Conservation (phyloP, 2,888 invertebrate species). For the Mesorhabditis belari region DNA sequence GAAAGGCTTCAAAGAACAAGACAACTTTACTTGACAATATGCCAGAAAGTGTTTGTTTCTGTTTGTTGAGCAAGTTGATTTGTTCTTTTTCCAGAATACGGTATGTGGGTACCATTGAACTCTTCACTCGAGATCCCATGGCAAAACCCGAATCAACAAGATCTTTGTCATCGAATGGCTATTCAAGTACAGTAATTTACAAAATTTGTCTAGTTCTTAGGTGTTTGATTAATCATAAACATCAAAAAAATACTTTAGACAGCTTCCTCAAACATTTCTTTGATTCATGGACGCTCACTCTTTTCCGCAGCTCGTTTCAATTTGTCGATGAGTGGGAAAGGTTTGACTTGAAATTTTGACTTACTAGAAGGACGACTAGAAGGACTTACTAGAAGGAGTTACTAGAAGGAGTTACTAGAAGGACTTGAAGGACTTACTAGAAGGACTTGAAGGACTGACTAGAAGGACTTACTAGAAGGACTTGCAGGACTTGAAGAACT, state of each 20-base stretch:
- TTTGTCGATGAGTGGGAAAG: slow-evolving; percentile 29
- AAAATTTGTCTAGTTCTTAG: no score
- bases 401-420: no score
- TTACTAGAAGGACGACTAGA: no score
- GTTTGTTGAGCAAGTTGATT: background rate
- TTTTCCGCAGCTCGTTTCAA: slow-evolving; percentile 49
- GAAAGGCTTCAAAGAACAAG: no score
- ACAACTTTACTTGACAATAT: background rate
- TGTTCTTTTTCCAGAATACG: slow-evolving; percentile 32
- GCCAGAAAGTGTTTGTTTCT: background rate
- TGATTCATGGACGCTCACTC: slow-evolving; percentile 38
- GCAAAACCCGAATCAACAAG: slow-evolving; percentile 47
- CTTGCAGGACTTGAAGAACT: no score
- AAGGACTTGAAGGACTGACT: no score
- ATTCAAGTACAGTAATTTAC: no score
- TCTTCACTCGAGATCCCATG: slow-evolving; percentile 47
- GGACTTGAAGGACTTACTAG: no score
- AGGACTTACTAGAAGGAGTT: no score
- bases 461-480: no score
- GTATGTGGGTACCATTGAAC: slow-evolving; percentile 46
- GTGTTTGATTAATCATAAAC: no score
- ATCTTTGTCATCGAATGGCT: slow-evolving; percentile 46
- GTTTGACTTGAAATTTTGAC: background rate
- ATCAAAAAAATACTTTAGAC: no score
- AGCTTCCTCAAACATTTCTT: slow-evolving; percentile 23